Evolutionary conservation across 2,888 invertebrate genomes (phyloP).

Genomic region (Tipula vernalis): DNA sequence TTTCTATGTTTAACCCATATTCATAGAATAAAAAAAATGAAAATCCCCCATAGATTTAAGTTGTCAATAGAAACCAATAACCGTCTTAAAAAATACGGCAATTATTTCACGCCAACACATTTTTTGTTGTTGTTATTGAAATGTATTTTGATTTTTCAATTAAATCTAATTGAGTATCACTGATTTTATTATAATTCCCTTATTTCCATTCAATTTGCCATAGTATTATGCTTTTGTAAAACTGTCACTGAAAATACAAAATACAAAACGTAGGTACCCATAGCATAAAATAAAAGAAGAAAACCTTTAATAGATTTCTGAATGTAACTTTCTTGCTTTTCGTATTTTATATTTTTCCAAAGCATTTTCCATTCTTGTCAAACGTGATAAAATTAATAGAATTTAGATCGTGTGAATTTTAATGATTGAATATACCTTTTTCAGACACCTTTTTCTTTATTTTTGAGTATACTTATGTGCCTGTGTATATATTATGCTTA

Average conservation of each 20-base stretch:
- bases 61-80: background rate
- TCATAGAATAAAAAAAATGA: background rate
- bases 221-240: background rate
- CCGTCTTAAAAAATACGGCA: background rate
- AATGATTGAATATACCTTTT: conserved; percentile 4
- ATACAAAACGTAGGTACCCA: background rate
- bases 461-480: background rate
- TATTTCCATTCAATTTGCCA: background rate
- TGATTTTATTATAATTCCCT: conserved; percentile 4
- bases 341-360: background rate
- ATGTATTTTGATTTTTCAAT: conserved; percentile 4
- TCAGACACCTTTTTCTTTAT: background rate
- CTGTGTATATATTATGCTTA: too few species aligned
- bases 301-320: background rate
- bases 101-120: background rate
- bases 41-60: background rate
- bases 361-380: conserved; percentile 4
- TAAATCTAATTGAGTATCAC: conserved; percentile 4
- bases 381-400: conserved; percentile 4
- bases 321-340: background rate
- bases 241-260: background rate
- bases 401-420: conserved; percentile 4
- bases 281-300: background rate
- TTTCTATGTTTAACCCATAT: too few species aligned
- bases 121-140: background rate